Evolutionary conservation across 1,140 invertebrate species (phyloP), one percentile per base, ranked within the genome.

Genomic region (Drosophila sproati): DNA sequence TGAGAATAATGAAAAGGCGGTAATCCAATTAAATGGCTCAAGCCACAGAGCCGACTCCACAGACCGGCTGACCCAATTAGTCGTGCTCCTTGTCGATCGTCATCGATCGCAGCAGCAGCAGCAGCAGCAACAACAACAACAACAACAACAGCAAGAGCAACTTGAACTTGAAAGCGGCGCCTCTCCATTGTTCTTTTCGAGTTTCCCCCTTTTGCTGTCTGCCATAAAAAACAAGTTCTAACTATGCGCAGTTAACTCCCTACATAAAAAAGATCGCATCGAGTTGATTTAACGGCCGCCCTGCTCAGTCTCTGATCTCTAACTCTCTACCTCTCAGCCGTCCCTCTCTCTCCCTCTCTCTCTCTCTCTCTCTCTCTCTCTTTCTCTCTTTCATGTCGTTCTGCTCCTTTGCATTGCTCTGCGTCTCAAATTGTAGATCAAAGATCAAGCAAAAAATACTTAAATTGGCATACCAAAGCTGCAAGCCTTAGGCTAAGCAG

Each of bases 391-490:
- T 41, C 47, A 41, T n/a, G 12, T 57, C 45, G 55, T 8, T 59
- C 56, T 45, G 54, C 71, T 73, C 71, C 63, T 61, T 73, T 48
- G 55, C 48, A 67, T 61, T 61, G 51, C 71, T 71, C 85, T 79
- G 78, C 86, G 81, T 85, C 76, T 89, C 85, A 89, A 91, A 89
- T 89, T 90, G 86, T 91, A 91, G 88, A 91, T 91, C 88, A 91
- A 91, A 91, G 88, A 91, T 91, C 88, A 91, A 78, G 74, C 85
- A 60, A 76, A 63, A 89, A 69, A 73, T 80, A 66, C 83, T 80
- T 88, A 88, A 88, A 88, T 88, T 89, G 83, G 83, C 83, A 88
- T 89, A 73, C 80, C 86, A 59, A 77, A 87, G 52, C 43, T 50
- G 50, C 48, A 67, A 74, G 73, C 73, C 73, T 28, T 56, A 61